Evolutionary conservation across 2,888 invertebrate species (phyloP).

Genomic region (Epirrhoe alternata): DNA sequence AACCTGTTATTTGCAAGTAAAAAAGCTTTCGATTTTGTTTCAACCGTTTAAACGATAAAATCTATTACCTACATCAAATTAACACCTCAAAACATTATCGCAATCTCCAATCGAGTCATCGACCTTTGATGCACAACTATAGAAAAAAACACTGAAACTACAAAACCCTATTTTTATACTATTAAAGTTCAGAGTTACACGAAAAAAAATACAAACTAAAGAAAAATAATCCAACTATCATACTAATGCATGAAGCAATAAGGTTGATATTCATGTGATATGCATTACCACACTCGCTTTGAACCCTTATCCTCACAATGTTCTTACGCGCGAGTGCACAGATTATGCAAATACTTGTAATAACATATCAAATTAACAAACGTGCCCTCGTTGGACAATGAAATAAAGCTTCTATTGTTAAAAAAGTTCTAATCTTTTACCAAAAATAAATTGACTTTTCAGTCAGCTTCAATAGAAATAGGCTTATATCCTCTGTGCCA

Average conservation of each 20-base stretch:
- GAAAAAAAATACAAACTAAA: constrained; percentile 16
- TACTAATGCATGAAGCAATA: not conserved
- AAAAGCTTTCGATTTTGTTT: constrained; percentile 6
- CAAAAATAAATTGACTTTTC: constrained; percentile 29
- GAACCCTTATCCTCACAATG: constrained; percentile 55
- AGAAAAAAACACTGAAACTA: constrained; percentile 4
- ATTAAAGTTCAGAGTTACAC: constrained; percentile 23
- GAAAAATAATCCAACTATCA: not conserved
- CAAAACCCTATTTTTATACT: constrained; percentile 20
- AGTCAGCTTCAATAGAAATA: not conserved
- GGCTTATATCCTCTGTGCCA: too few relatives aligned
- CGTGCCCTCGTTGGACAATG: constrained; percentile 44
- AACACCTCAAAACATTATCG: constrained; percentile 55
- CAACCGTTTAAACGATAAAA: constrained; percentile 31
- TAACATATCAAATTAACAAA: constrained; percentile 65
- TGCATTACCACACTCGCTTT: constrained; percentile 33
- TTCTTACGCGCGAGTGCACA: constrained; percentile 68
- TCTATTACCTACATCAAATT: constrained; percentile 44
- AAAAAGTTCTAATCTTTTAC: constrained; percentile 37
- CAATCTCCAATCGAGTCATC: constrained; percentile 54
- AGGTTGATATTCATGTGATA: constrained; percentile 19
- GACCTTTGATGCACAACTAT: constrained; percentile 49
- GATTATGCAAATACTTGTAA: constrained; percentile 72
- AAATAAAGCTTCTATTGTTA: constrained; percentile 43
- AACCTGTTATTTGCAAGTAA: not conserved